Evolutionary conservation across 2,888 invertebrate species (phyloP), one percentile per base, ranked within the genome.

Genomic region (Noctua janthe): DNA sequence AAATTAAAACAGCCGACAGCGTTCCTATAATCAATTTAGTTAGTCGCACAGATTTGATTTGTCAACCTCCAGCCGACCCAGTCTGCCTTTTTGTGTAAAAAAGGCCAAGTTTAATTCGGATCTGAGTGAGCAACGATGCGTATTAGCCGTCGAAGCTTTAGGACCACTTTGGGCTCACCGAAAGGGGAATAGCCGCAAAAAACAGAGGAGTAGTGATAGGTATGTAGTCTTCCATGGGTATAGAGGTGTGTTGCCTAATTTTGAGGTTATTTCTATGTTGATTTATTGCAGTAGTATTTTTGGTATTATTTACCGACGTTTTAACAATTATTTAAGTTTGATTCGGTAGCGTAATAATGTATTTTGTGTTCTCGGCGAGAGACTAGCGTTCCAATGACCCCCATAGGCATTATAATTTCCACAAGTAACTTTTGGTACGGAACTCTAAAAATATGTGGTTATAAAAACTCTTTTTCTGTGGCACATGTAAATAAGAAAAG

Each of bases 21-120:
- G 49, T 69, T 59, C n/a, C 13, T 69, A 54, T 74, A 83, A 80
- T 80, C 74, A 73, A 81, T 82, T 88, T 74, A 80, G 69, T 83
- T 73, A 56, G 76, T 35, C 29, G 76, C 43, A 74, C 67, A 51
- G 64, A 87, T 88, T 83, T 70, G 81, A 78, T 76, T 87, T 73
- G 49, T 77, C 75, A 59, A 87, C 81, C 87, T 88, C 62, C 29
- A 71, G 49, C 66, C 49, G 35, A 35, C 72, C 69, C 56, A 49
- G 77, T 67, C 51, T 15, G 51, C 67, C 15, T 59, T 72, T 83
- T 76, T 74, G 67, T 76, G 13, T 73, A 75, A 70, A 86, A 47
- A 78, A 72, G 56, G 71, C 67, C 51, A 72, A 83, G 83, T 78
- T 78, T 69, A 23, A 75, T 62, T 71, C 69, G 56, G 51, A 51